Conservation (phyloP, 1,140 invertebrate species). For the Dufourea novaeangliae region DNA sequence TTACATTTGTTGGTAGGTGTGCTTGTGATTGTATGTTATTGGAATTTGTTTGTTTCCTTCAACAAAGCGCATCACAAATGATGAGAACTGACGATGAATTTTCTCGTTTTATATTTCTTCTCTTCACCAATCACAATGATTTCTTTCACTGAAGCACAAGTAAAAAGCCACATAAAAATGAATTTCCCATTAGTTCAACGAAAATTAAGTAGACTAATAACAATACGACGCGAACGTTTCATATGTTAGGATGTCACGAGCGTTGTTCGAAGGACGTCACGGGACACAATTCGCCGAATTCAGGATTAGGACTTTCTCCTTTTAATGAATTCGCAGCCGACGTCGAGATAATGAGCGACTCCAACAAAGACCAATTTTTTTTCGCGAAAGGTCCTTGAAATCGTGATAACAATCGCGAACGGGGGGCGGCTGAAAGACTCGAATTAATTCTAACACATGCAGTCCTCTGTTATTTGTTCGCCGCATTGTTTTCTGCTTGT, state of each 20-base stretch:
- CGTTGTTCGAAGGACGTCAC: neutral
- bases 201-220: no score
- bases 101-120: no score
- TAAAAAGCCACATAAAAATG: no score
- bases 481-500: neutral
- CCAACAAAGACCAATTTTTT: neutral
- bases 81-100: no score
- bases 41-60: no score
- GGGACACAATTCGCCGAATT: neutral
- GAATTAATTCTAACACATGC: neutral
- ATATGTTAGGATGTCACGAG: conserved; percentile 14
- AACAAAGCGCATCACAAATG: no score
- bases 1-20: no score
- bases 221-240: neutral
- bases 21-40: no score
- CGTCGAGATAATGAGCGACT: neutral
- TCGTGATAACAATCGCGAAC: neutral
- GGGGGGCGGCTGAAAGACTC: no score
- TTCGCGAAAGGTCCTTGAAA: neutral
- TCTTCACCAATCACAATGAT: no score
- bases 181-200: no score
- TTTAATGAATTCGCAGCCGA: neutral
- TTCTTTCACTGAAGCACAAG: no score
- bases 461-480: neutral
- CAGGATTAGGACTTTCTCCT: neutral